Evolutionary conservation across 2,113 vertebrate species (phyloP), one percentile per base, ranked within the genome.

Genomic region (Nyctereutes procyonoides): DNA sequence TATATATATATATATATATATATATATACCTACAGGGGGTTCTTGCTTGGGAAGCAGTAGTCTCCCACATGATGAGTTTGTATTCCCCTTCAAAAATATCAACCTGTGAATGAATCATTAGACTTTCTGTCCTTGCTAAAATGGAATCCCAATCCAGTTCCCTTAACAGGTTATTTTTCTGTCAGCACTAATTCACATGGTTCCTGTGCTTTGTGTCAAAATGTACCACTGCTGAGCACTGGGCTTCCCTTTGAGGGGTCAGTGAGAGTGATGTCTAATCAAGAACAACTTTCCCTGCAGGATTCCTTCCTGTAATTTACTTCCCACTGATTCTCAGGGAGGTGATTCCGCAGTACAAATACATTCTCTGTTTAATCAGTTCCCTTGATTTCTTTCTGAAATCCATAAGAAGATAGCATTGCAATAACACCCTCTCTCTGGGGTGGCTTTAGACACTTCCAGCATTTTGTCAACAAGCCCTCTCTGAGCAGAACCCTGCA

Each of bases 381-480:
- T 92, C 63, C 38, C 92, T 97, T 98, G 97, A 97, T 97, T 97
- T 96, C 90, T 87, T 81, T 96, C 87, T 92, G 94, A 98, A 92
- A 97, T 90, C 89, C 55, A 1, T 67, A 90, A 87, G 89, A 84
- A 93, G 90, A 83, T 35, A 58, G 80, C 58, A 22, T 77, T 55
- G 16, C 26, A 56, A 51, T 69, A 84, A 81, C 83, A 87, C 67
- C 7, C 28, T 20, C 14, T 71, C 65, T 89, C 32, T 60, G 51
- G 79, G 58, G 89, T 24, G 28, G 55, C 87, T 93, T 86, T 67
- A 51, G 84, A 91, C 87, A 93, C 17, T 48, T 94, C 12, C 0
- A 5, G 26, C 30, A 58, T 56, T 84, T 87, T 69, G 62, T 79
- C 32, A 53, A 71, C 81, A 71, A 88, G 63, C 4, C 43, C 55